Evolutionary conservation across 35 echinoderm and acorn worm species (phyloP).

Genomic region (Lytechinus pictus): DNA sequence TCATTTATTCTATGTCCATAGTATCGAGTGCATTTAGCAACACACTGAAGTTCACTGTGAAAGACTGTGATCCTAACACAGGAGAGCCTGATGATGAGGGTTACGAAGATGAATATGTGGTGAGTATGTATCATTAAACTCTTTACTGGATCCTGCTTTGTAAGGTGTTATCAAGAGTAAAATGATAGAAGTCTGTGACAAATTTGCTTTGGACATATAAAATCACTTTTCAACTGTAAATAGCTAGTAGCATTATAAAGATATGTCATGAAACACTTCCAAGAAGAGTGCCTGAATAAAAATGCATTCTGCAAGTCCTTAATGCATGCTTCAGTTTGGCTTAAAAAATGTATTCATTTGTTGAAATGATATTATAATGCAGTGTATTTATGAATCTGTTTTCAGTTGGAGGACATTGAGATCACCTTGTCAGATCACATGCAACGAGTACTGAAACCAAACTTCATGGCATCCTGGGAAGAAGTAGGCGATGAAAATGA

Average conservation of each 20-base stretch:
- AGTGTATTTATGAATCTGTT: background rate
- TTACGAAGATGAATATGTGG: slow-evolving; percentile 99
- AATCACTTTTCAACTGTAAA: too few relatives aligned
- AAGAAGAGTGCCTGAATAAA: too few relatives aligned
- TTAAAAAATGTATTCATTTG: too few relatives aligned
- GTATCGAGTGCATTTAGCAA: slow-evolving; percentile 91
- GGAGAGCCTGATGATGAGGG: slow-evolving; percentile 96
- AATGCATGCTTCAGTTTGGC: too few relatives aligned
- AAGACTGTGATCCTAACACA: slow-evolving; percentile 98
- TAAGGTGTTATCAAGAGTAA: too few relatives aligned
- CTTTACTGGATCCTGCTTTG: background rate
- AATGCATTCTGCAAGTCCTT: too few relatives aligned
- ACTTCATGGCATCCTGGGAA: slow-evolving; percentile 97
- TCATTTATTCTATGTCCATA: slow-evolving; percentile 49
- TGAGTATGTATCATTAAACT: slow-evolving; percentile 47
- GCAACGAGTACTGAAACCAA: slow-evolving; percentile 96
- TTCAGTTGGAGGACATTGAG: slow-evolving; percentile 93
- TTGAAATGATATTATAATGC: background rate
- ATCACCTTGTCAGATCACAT: slow-evolving; percentile 87
- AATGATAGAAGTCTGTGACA: too few relatives aligned
- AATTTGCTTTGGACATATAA: too few relatives aligned
- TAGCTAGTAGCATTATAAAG: too few relatives aligned
- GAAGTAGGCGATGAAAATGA: slow-evolving; percentile 98
- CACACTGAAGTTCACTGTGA: slow-evolving; percentile 95
- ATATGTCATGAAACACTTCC: too few relatives aligned